Evolutionary conservation across 64 coral and sea anemone genomes (phyloP), one percentile per base, ranked within the genome.

Genomic region (Astreopora myriophthalma): DNA sequence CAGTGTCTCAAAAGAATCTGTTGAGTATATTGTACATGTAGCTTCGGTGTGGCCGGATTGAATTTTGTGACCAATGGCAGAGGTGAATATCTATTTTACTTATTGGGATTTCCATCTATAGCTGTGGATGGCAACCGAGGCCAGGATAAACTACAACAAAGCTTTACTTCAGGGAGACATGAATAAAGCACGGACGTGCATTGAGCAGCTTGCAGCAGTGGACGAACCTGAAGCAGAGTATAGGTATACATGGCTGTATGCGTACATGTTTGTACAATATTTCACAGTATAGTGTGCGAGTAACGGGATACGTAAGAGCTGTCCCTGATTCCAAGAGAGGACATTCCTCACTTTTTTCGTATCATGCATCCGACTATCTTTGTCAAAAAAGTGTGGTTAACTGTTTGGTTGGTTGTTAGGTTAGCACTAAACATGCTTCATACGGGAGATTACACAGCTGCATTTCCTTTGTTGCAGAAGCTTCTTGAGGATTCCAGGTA

Each of bases 111-210:
- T 48, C 13, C 11, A 68, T 85, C 3, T 68, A n/a, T n/a, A 92
- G 90, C 17, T 85, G 44, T 92, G 90, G 90, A 86, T 92, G 80
- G 35, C 49, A 36, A 66, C 90, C 29, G 90, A 85, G 64, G 90
- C 80, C 19, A 63, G 40, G 8, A 92, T 92, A 32, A 69, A 74
- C 38, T 80, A 92, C 76, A 51, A 74, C 49, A 76, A 31, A 64
- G 90, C 90, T 22, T 60, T 92, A 65, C 69, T 85, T 26, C 75
- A 85, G 61, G 80, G 79, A 7, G 23, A 92, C n/a, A 31, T 85
- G 69, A 48, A 85, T 17, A 25, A 44, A 64, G 90, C 90, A 86
- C 26, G 76, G 61, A 76, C 71, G 31, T 82, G 68, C 48, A 80
- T 76, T 1, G 42, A 85, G 27, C 40, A 86, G 37, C 22, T 92